phyloP scores from a whole-genome alignment of 1,140 invertebrate genomes.

The Delia radicum region DNA sequence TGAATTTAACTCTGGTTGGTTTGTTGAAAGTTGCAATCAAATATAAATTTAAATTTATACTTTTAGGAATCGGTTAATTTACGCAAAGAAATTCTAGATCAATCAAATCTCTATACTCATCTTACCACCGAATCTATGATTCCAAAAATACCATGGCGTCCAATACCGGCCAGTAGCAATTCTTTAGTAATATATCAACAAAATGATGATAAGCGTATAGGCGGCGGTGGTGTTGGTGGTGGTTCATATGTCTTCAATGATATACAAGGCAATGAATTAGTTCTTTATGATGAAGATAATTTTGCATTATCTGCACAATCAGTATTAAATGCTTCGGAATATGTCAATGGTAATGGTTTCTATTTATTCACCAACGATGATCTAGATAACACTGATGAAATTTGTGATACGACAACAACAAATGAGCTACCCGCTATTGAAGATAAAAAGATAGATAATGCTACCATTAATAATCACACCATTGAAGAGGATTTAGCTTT shows the following conservation, averaged over 20 bases:
- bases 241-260: neutral
- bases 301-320: slow-evolving; percentile 63
- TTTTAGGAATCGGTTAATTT: slow-evolving; percentile 45
- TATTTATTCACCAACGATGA: slow-evolving; percentile 63
- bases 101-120: slow-evolving; percentile 40
- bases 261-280: slow-evolving; percentile 38
- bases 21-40: no score
- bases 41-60: neutral
- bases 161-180: slow-evolving; percentile 60
- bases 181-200: slow-evolving; percentile 41
- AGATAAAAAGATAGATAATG: neutral
- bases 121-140: slow-evolving; percentile 49
- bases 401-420: slow-evolving; percentile 29
- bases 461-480: slow-evolving; percentile 32
- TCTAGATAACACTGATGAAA: slow-evolving; percentile 32
- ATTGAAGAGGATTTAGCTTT: slow-evolving; percentile 46
- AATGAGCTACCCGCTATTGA: slow-evolving; percentile 20
- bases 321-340: slow-evolving; percentile 69
- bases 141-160: slow-evolving; percentile 69
- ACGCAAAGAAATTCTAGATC: slow-evolving; percentile 51
- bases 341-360: slow-evolving; percentile 72
- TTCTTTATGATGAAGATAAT: slow-evolving; percentile 47
- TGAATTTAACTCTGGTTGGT: no score
- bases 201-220: slow-evolving; percentile 41
- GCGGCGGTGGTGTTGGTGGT: slow-evolving; percentile 12